phyloP scores from a whole-genome alignment of 2,797 vertebrate species.

The Gouania willdenowi region DNA sequence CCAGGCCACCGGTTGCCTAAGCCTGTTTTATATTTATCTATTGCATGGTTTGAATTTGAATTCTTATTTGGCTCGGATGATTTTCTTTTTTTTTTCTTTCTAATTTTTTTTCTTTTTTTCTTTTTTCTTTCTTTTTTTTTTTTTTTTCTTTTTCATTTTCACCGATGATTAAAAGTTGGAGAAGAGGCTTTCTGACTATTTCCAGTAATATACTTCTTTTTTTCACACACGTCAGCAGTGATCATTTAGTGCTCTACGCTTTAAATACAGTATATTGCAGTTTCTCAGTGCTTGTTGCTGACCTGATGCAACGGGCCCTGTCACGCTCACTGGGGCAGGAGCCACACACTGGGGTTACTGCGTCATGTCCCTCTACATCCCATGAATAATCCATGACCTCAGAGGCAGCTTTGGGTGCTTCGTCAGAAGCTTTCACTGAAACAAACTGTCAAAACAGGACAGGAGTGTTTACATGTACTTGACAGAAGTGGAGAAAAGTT shows the following conservation, averaged over 20 bases:
- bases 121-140: too few relatives aligned
- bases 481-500: slow-evolving; percentile 19
- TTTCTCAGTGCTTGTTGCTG: slow-evolving; percentile 5
- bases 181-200: too few relatives aligned
- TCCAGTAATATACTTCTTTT: too few relatives aligned
- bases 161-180: too few relatives aligned
- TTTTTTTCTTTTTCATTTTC: too few relatives aligned
- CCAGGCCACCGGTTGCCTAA: too few relatives aligned
- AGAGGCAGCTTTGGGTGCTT: slow-evolving; percentile 29
- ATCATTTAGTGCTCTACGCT: slow-evolving; percentile 10
- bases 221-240: neutral
- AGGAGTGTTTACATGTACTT: slow-evolving; percentile 24
- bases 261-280: neutral
- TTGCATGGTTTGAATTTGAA: too few relatives aligned
- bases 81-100: too few relatives aligned
- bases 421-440: slow-evolving; percentile 32
- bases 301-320: slow-evolving; percentile 27
- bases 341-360: slow-evolving; percentile 21
- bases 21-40: too few relatives aligned
- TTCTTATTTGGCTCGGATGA: too few relatives aligned
- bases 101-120: too few relatives aligned
- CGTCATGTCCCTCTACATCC: slow-evolving; percentile 15
- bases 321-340: slow-evolving; percentile 21
- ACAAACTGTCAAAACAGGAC: slow-evolving; percentile 51
- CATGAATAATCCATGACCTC: slow-evolving; percentile 66